These are phyloP conservation scores for Gyps fulvus DNA, from an alignment of 2,113 vertebrate genomes.

Conservation along the genomic window DNA sequence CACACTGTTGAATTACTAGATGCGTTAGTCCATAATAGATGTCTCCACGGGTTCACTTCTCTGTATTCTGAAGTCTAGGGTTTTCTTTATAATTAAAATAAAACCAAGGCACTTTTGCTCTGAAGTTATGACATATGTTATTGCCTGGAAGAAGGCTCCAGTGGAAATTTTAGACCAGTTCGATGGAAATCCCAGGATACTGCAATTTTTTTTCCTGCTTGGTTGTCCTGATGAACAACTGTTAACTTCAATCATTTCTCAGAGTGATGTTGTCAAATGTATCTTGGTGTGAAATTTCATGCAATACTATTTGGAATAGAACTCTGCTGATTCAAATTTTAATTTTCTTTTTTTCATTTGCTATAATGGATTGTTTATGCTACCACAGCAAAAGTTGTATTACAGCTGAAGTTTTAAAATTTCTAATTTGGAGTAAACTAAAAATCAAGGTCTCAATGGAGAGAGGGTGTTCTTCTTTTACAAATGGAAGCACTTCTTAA, in stretches of 20 bases:
- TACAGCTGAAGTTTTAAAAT: not conserved
- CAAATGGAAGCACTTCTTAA: not conserved
- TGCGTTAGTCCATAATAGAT: not conserved
- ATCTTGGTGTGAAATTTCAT: not conserved
- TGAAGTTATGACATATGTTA: not conserved
- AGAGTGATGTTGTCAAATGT: not conserved
- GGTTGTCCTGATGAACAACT: not conserved
- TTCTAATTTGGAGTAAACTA: not conserved
- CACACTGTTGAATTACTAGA: not conserved
- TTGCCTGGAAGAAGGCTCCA: not conserved
- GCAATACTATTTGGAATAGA: not conserved
- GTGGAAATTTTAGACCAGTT: not conserved
- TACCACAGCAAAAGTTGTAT: not conserved
- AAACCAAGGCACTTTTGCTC: not conserved
- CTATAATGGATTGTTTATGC: not conserved
- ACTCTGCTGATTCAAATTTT: not conserved
- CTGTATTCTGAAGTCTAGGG: not conserved
- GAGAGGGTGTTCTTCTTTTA: not conserved
- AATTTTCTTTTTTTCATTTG: not conserved
- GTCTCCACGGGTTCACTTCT: not conserved
- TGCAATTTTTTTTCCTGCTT: not conserved
- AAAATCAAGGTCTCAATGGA: not conserved
- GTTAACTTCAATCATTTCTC: not conserved
- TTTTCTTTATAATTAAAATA: not conserved
- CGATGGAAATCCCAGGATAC: not conserved